Percentiles rank a stretch among this genome's conserved stretches.
Evolutionary conservation across 2,888 invertebrate genomes (phyloP).

Genomic region (Oxyteleia sp.): DNA sequence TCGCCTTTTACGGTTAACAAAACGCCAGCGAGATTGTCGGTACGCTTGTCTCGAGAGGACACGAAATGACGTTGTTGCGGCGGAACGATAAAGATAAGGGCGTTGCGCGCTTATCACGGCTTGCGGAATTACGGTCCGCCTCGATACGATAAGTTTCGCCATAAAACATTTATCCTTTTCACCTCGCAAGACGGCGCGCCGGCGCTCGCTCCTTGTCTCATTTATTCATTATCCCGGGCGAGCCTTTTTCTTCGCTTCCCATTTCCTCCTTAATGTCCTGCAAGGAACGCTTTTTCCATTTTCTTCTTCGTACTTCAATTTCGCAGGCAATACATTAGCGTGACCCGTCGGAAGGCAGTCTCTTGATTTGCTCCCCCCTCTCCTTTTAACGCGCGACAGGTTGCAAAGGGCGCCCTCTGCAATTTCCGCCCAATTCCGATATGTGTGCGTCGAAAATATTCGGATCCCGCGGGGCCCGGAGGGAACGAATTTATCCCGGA

Average conservation of each 20-base stretch:
- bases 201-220: slow-evolving; percentile 67
- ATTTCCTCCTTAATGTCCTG: slow-evolving; percentile 69
- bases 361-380: slow-evolving; percentile 17
- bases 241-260: slow-evolving; percentile 65
- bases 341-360: slow-evolving; percentile 45
- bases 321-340: slow-evolving; percentile 67
- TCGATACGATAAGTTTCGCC: slow-evolving; percentile 74
- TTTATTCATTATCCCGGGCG: slow-evolving; percentile 74
- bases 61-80: slow-evolving; percentile 62
- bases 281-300: slow-evolving; percentile 67
- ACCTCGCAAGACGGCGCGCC: slow-evolving; percentile 51
- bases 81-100: slow-evolving; percentile 64
- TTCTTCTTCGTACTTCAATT: slow-evolving; percentile 71
- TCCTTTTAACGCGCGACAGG: slow-evolving; percentile 12
- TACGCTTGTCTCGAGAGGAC: slow-evolving; percentile 63
- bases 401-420: slow-evolving; percentile 6
- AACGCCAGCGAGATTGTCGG: slow-evolving; percentile 47
- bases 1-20: slow-evolving; percentile 51
- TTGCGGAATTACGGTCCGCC: slow-evolving; percentile 63
- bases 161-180: slow-evolving; percentile 79
- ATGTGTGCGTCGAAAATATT: slow-evolving; percentile 16
- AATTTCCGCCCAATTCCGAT: slow-evolving; percentile 33
- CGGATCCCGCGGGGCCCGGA: slow-evolving; percentile 7
- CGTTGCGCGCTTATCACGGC: slow-evolving; percentile 64
- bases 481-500: slow-evolving; percentile 30